Evolutionary conservation across 53 echinoderm and acorn worm species (phyloP), one percentile per base, ranked within the genome.

Genomic region (Astropecten irregularis): DNA sequence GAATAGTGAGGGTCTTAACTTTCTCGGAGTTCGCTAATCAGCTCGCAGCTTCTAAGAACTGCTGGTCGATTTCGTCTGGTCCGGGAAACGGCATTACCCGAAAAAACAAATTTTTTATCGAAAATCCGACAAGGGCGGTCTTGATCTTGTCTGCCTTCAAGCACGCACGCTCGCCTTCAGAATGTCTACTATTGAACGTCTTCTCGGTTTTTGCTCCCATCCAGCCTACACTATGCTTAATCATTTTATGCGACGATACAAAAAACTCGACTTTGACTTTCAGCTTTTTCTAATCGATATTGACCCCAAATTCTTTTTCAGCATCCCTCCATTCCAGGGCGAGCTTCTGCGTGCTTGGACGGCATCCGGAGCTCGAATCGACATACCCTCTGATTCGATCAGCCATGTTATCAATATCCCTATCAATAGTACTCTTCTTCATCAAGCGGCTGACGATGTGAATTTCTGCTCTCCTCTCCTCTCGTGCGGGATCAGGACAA

Each of bases 1-100:
- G 83, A 83, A 68, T 83, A 68, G 35, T 38, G 53, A 83, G 26
- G 83, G 68, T 19, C n/a, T 83, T 4, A 23, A 26, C 5, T 69
- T 83, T 39, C 69, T 83, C 44, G 69, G 69, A 68, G 66, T 82
- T 82, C 48, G 83, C 68, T 7, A 83, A 67, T 31, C 68, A 67
- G 25, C 53, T 83, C 10, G 68, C 68, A 5, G 54, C 83, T 5
- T 32, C 83, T 13, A 83, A 53, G 69, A 29, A 51, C 14, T 29
- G 7, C 26, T 69, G 10, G 32, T 58, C 20, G 38, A 57, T 40
- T 76, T 76, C 28, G 35, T 76, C 8, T 57, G 76, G 76, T 14
- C 33, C 39, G 19, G 18, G 49, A 33, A 32, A 48, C 20, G 49
- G 9, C 71, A 71, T 33, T 30, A 32, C 31, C 49, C 31, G 16